These are phyloP conservation scores for Lerista edwardsae DNA, from an alignment of 2,797 vertebrate species.

Conservation along the genomic window DNA sequence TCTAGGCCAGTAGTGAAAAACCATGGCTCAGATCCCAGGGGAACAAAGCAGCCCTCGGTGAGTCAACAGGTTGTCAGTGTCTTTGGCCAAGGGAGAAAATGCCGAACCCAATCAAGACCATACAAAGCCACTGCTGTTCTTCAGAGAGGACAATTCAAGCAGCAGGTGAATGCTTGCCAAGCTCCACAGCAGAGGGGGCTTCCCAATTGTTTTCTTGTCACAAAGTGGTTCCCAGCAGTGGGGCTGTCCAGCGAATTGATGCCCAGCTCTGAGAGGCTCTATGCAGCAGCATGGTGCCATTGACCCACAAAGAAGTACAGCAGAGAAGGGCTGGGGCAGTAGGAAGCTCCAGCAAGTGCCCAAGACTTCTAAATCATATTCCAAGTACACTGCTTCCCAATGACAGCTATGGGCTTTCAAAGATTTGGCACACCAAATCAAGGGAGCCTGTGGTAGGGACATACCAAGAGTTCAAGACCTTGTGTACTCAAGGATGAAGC, in stretches of 20 bases:
- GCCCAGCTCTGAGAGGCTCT: background rate
- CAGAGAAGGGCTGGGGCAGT: background rate
- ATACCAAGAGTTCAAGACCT: constrained; percentile 15
- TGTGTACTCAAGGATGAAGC: background rate
- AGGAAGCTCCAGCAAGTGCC: background rate
- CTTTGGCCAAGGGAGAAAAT: background rate
- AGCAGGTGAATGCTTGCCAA: background rate
- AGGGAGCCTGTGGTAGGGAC: rapidly evolving
- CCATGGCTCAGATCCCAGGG: background rate
- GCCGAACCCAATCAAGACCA: background rate
- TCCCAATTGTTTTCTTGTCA: background rate
- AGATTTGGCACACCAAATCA: background rate
- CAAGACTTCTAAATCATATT: background rate
- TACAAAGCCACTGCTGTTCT: rapidly evolving
- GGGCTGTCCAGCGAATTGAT: no score
- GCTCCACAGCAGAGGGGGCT: background rate
- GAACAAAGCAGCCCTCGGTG: background rate
- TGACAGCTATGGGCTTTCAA: rapidly evolving
- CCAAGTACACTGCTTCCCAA: constrained; percentile 7
- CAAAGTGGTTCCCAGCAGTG: background rate
- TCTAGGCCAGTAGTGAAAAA: constrained; percentile 4
- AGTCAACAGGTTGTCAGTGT: constrained; percentile 4
- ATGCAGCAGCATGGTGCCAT: background rate
- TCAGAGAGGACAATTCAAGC: background rate
- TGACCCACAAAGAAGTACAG: background rate